A percentile compares a stretch with the other conserved stretches of the same genome.
These are phyloP conservation scores for Anoplopoma fimbria DNA, from an alignment of 2,113 vertebrate species.

Conservation along the genomic window DNA sequence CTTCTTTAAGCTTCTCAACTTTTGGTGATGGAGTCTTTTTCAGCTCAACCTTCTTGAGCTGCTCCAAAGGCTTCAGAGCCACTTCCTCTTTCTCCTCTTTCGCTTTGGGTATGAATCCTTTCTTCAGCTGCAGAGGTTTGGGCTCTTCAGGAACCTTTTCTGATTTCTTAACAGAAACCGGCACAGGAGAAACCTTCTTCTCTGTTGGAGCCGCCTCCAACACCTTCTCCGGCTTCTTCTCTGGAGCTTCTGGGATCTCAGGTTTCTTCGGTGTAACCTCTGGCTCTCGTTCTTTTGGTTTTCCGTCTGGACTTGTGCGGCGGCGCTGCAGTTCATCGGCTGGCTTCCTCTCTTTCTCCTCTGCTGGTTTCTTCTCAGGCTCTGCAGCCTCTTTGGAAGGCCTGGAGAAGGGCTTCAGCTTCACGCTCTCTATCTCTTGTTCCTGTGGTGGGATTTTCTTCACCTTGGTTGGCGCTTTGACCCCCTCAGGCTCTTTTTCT, in stretches of 20 bases:
- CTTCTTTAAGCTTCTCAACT: constrained; percentile 79
- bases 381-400: constrained; percentile 83
- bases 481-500: constrained; percentile 71
- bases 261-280: constrained; percentile 54
- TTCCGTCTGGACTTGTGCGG: constrained; percentile 58
- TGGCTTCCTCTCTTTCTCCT: constrained; percentile 73
- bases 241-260: constrained; percentile 77
- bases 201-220: constrained; percentile 48
- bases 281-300: constrained; percentile 60
- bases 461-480: constrained; percentile 67
- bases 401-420: constrained; percentile 79
- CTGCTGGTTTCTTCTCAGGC: constrained; percentile 77
- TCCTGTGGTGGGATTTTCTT: constrained; percentile 78
- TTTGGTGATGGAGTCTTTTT: constrained; percentile 81
- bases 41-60: constrained; percentile 75
- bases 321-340: constrained; percentile 42
- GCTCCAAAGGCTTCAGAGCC: constrained; percentile 74
- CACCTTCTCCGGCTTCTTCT: constrained; percentile 74
- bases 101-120: constrained; percentile 70
- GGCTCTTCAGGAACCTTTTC: constrained; percentile 71
- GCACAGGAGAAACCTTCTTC: constrained; percentile 51
- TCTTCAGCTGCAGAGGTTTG: constrained; percentile 73
- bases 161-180: constrained; percentile 55
- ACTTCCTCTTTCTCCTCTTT: constrained; percentile 74
- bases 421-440: constrained; percentile 70